Evolutionary conservation across 1,140 invertebrate genomes (phyloP).

Genomic region (Dreissena polymorpha): DNA sequence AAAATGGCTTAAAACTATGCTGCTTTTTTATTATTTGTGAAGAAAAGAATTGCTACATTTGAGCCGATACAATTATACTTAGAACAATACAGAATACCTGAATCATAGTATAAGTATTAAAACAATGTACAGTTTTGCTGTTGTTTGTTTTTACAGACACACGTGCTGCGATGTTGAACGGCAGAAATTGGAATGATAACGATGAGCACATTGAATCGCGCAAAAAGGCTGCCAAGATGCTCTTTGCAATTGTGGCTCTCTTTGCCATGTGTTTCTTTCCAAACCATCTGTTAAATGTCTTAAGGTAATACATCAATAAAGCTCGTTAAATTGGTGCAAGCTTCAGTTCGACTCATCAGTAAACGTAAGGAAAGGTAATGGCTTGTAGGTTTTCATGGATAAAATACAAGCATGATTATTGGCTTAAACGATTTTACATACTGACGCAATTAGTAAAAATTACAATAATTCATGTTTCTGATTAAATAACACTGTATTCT

Average conservation of each 20-base stretch:
- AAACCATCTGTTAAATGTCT: constrained; percentile 24
- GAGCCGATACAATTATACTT: no score
- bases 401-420: neutral
- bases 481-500: no score
- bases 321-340: neutral
- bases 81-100: no score
- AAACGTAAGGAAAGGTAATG: neutral
- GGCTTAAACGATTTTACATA: neutral
- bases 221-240: constrained; percentile 35
- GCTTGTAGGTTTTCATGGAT: neutral
- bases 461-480: no score
- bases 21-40: no score
- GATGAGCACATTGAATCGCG: constrained; percentile 32
- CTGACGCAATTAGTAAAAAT: neutral
- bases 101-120: no score
- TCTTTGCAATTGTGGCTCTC: constrained; percentile 31
- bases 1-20: no score
- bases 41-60: no score
- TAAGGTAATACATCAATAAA: constrained; percentile 5
- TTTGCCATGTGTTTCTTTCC: constrained; percentile 45
- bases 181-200: neutral
- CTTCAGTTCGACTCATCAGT: neutral
- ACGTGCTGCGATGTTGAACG: constrained; percentile 12
- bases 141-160: constrained; percentile 14
- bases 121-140: no score